A percentile compares a stretch with the other conserved stretches of the same genome.
Evolutionary conservation across 2,888 invertebrate genomes (phyloP).

Genomic region (Caenorhabditis sinica): DNA sequence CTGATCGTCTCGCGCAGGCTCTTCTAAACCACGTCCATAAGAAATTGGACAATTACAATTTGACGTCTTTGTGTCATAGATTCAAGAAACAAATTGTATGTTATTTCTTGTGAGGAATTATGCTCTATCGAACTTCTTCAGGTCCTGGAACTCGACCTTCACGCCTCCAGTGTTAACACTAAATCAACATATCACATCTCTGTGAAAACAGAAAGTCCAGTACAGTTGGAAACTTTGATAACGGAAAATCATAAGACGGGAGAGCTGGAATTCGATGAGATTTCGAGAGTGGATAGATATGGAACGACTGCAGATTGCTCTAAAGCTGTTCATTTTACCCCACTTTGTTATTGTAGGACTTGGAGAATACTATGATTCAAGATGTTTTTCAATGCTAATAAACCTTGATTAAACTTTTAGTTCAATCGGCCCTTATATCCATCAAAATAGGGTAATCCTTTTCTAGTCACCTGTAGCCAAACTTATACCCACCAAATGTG

Average conservation of each 20-base stretch:
- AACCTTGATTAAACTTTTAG: too few species aligned
- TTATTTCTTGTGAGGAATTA: background rate
- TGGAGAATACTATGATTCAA: background rate
- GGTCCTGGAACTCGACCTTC: background rate
- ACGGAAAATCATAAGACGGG: background rate
- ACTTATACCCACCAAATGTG: too few species aligned
- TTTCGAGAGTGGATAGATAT: background rate
- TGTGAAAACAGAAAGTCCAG: background rate
- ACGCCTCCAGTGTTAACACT: background rate
- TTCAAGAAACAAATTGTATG: background rate
- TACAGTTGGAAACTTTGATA: background rate
- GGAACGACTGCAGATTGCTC: background rate
- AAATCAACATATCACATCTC: background rate
- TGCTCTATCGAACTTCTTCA: background rate
- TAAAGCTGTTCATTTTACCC: background rate
- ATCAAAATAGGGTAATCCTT: too few species aligned
- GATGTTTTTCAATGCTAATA: too few species aligned
- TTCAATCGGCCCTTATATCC: too few species aligned
- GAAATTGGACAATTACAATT: background rate
- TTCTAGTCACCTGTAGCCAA: too few species aligned
- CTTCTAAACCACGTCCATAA: background rate
- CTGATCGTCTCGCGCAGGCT: background rate
- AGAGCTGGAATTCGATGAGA: background rate
- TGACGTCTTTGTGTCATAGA: background rate
- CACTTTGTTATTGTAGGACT: background rate